Conservation (phyloP, 2,113 vertebrate species). For the Oryzias melastigma region DNA sequence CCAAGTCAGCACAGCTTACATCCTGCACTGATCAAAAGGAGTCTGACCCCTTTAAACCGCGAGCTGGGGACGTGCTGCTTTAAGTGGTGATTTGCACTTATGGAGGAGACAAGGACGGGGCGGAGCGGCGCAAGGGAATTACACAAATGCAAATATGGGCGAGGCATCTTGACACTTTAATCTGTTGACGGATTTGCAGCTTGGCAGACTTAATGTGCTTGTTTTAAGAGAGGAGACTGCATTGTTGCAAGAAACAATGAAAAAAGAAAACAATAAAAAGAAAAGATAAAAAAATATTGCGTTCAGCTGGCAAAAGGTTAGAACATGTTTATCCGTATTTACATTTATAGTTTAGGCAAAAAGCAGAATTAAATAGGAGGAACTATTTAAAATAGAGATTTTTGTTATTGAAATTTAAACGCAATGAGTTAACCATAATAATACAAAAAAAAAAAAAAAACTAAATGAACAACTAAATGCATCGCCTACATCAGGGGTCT, state of each 20-base stretch:
- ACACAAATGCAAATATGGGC: conserved; percentile 5
- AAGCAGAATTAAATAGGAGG: no score
- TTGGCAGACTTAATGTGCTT: conserved; percentile 6
- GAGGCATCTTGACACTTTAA: neutral
- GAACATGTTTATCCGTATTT: no score
- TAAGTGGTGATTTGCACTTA: neutral
- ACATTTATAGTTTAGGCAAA: no score
- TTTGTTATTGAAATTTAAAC: no score
- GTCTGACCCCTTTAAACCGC: conserved; percentile 9
- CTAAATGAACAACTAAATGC: no score
- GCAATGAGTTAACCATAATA: no score
- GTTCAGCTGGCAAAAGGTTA: neutral
- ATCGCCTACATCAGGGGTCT: no score
- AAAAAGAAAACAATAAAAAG: neutral
- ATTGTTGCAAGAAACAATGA: neutral
- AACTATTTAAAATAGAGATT: no score
- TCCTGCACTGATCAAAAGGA: conserved; percentile 10
- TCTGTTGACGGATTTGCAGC: conserved; percentile 4
- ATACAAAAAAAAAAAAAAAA: no score
- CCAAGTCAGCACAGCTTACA: conserved; percentile 11
- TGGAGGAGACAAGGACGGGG: conserved; percentile 2
- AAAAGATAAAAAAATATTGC: neutral
- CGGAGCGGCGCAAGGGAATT: conserved; percentile 5
- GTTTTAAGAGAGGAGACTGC: neutral
- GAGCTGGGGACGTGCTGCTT: conserved; percentile 8